These are phyloP conservation scores for Sialis lutaria DNA, from an alignment of 2,888 invertebrate species.

Conservation along the genomic window DNA sequence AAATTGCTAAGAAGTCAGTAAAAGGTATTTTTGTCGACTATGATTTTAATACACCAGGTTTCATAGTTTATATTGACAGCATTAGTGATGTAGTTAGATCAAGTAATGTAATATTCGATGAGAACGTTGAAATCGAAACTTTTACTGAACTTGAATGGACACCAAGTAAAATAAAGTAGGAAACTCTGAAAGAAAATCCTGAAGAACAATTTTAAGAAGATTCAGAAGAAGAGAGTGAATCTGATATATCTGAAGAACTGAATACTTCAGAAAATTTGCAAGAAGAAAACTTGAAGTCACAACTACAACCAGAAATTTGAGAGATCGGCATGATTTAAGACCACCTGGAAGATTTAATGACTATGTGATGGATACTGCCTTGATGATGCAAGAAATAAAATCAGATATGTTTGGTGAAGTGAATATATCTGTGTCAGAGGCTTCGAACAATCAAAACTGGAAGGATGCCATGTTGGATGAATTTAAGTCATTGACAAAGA, in stretches of 20 bases:
- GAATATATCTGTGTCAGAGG: constrained; percentile 10
- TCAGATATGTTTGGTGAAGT: constrained; percentile 10
- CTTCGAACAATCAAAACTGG: constrained; percentile 4
- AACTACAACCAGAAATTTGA: background rate
- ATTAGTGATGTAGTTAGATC: background rate
- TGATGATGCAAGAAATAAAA: background rate
- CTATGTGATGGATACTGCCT: background rate
- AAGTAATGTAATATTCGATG: too few relatives aligned
- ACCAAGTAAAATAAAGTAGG: too few relatives aligned
- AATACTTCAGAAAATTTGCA: too few relatives aligned
- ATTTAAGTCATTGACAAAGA: constrained; percentile 6
- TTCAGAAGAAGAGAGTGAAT: background rate
- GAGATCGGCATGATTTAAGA: background rate
- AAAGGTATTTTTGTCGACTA: constrained; percentile 13
- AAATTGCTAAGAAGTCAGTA: constrained; percentile 8
- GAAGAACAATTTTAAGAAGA: too few relatives aligned
- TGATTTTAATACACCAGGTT: constrained; percentile 11
- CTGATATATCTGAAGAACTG: background rate
- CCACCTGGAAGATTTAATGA: background rate
- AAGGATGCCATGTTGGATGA: background rate
- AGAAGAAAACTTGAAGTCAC: too few relatives aligned
- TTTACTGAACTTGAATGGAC: too few relatives aligned
- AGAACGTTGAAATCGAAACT: too few relatives aligned
- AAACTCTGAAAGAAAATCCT: too few relatives aligned
- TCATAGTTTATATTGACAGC: constrained; percentile 3